Conservation (phyloP, 2,113 vertebrate species). For the Mus spicilegus region DNA sequence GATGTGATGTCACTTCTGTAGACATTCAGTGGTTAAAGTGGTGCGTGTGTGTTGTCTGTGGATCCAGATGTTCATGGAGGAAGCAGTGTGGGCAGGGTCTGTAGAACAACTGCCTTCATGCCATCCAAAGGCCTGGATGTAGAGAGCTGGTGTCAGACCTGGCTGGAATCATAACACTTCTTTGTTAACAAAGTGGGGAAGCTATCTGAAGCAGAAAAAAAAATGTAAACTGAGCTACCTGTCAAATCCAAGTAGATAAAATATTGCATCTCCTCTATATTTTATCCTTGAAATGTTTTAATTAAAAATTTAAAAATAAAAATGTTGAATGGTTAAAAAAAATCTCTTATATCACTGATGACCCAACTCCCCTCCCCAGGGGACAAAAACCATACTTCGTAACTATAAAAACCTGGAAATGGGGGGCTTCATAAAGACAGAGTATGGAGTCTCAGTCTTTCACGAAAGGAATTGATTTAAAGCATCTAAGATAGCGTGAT, state of each 20-base stretch:
- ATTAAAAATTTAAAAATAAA: conserved; percentile 52
- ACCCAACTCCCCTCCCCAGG: background rate
- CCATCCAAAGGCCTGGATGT: background rate
- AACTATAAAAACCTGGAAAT: background rate
- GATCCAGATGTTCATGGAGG: background rate
- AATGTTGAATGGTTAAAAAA: conserved; percentile 12
- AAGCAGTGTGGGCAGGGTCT: background rate
- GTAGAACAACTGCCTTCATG: background rate
- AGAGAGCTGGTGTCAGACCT: background rate
- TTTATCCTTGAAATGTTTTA: conserved; percentile 51
- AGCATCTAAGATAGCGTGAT: background rate
- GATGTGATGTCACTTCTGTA: background rate
- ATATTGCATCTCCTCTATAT: background rate
- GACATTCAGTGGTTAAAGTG: background rate
- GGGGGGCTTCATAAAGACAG: background rate
- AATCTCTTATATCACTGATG: background rate
- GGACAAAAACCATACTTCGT: background rate
- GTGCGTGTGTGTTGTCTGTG: background rate
- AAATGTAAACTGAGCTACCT: background rate
- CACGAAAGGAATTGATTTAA: background rate
- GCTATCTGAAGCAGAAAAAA: conserved; percentile 30
- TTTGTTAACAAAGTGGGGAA: conserved; percentile 19
- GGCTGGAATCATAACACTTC: background rate
- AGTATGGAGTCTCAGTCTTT: background rate
- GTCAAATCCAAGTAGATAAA: background rate